These are phyloP conservation scores for Palythoa heliodiscus DNA, from an alignment of 92 coral and sea anemone genomes.

Conservation along the genomic window DNA sequence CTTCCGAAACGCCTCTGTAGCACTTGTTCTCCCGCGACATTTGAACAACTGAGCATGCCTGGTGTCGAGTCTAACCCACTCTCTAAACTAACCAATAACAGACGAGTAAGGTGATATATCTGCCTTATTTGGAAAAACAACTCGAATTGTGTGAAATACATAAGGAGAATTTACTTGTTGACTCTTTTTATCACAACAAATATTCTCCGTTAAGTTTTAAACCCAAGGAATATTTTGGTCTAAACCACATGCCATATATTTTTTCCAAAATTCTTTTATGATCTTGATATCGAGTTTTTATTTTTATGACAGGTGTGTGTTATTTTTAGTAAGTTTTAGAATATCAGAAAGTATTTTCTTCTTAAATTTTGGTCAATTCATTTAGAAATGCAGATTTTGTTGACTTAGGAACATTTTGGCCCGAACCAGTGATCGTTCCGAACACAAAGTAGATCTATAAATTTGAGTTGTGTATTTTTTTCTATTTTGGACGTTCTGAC, in stretches of 20 bases:
- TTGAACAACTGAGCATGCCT: constrained; percentile 53
- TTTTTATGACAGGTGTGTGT: not conserved
- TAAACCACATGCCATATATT: not conserved
- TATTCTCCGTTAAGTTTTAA: not conserved
- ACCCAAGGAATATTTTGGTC: not conserved
- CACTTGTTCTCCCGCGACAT: constrained; percentile 50
- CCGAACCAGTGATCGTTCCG: not conserved
- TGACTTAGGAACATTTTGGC: not conserved
- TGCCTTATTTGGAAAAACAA: constrained; percentile 27
- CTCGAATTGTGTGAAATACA: not conserved
- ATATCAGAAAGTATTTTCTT: not conserved
- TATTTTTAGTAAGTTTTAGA: not conserved
- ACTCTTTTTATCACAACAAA: not conserved
- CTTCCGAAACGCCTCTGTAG: constrained; percentile 39
- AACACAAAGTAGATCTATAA: not conserved
- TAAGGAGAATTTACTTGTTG: constrained; percentile 20
- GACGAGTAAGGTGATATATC: not conserved
- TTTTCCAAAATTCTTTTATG: not conserved
- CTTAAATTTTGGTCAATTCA: not conserved
- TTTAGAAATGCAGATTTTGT: not conserved
- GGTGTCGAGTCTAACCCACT: constrained; percentile 45
- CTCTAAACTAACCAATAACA: constrained; percentile 40
- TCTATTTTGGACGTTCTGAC: not conserved
- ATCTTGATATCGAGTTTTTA: too few relatives aligned
- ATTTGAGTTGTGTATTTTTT: not conserved